phyloP scores from a whole-genome alignment of 2,888 invertebrate species.

The Bombyx huttoni region DNA sequence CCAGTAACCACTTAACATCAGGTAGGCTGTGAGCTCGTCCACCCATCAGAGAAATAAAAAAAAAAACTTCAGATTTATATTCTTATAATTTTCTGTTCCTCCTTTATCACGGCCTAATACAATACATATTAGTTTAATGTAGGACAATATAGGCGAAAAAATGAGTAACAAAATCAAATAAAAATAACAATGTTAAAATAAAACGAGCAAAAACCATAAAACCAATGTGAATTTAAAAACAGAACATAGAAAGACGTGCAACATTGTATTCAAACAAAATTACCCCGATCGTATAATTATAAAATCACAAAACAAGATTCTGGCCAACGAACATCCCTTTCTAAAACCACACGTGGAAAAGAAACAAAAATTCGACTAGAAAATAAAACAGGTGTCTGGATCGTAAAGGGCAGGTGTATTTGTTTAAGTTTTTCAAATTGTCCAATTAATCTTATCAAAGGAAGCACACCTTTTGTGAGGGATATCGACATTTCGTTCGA shows the following conservation, averaged over 20 bases:
- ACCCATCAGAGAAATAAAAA: too few relatives aligned
- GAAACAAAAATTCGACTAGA: slow-evolving; percentile 13
- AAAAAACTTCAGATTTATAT: too few relatives aligned
- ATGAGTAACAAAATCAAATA: too few relatives aligned
- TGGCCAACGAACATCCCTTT: slow-evolving; percentile 10
- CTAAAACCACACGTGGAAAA: slow-evolving; percentile 9
- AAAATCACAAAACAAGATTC: slow-evolving; percentile 1
- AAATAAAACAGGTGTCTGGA: slow-evolving; percentile 29
- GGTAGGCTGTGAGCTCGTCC: too few relatives aligned
- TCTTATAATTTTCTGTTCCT: too few relatives aligned
- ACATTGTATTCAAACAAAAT: neutral
- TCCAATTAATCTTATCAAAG: slow-evolving; percentile 32
- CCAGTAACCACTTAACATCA: too few relatives aligned
- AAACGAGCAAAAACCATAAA: neutral
- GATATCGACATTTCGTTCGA: slow-evolving; percentile 14
- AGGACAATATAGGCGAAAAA: too few relatives aligned
- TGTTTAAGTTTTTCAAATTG: slow-evolving; percentile 34
- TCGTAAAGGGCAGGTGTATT: slow-evolving; percentile 40
- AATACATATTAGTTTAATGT: too few relatives aligned
- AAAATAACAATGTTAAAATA: neutral
- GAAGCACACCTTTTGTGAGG: slow-evolving; percentile 17
- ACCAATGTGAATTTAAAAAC: neutral
- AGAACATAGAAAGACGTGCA: neutral
- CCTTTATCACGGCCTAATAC: too few relatives aligned
- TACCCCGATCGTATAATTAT: neutral